phyloP scores from a whole-genome alignment of 35 echinoderm and acorn worm genomes.

The Heliocidaris erythrogramma region DNA sequence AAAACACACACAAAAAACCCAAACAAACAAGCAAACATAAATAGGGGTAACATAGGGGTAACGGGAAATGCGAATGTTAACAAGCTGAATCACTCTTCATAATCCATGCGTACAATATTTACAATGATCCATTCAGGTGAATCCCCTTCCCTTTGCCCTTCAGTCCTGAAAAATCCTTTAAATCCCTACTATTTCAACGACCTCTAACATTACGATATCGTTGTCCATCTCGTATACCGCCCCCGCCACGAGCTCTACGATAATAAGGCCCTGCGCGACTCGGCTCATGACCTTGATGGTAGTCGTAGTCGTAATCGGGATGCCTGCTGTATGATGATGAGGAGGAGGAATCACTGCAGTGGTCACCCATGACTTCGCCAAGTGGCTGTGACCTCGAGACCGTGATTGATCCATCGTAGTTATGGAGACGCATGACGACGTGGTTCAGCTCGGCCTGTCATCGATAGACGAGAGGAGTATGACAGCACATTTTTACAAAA shows the following conservation, averaged over 20 bases:
- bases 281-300: not conserved
- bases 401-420: not conserved
- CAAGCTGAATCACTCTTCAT: too few relatives aligned
- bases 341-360: not conserved
- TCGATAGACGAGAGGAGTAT: not conserved
- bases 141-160: too few relatives aligned
- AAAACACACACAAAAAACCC: too few relatives aligned
- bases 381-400: not conserved
- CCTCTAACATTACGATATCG: constrained; percentile 23
- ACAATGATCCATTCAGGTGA: too few relatives aligned
- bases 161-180: too few relatives aligned
- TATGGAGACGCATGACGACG: not conserved
- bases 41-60: too few relatives aligned
- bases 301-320: not conserved
- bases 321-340: constrained; percentile 16
- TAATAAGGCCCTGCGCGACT: constrained; percentile 20
- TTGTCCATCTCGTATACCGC: not conserved
- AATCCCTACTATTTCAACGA: not conserved
- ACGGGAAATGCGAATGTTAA: too few relatives aligned
- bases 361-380: constrained; percentile 2
- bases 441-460: not conserved
- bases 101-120: too few relatives aligned
- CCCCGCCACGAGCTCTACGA: not conserved
- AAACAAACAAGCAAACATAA: too few relatives aligned
- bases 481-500: not conserved